Evolutionary conservation across 2,113 vertebrate species (phyloP).

Genomic region (Ondatra zibethicus): DNA sequence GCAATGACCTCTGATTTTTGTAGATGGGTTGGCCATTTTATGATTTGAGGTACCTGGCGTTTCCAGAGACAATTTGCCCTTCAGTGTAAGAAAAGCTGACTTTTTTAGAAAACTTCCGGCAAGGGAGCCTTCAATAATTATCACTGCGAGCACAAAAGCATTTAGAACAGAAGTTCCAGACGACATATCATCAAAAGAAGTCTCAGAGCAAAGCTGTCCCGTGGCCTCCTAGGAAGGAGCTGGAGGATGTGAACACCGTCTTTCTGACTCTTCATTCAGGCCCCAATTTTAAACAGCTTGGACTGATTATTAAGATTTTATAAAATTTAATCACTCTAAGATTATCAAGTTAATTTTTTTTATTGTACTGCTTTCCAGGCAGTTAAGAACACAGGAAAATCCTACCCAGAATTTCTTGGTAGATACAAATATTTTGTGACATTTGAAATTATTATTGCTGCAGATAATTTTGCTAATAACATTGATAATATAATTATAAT

Average conservation of each 20-base stretch:
- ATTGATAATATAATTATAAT: not conserved
- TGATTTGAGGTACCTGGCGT: not conserved
- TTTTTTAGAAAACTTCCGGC: not conserved
- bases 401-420: not conserved
- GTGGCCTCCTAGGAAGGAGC: not conserved
- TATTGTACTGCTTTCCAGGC: not conserved
- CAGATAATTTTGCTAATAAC: not conserved
- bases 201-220: not conserved
- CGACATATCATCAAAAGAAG: not conserved
- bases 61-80: not conserved
- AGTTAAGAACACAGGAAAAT: not conserved
- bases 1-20: constrained; percentile 22
- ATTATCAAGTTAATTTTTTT: constrained; percentile 32
- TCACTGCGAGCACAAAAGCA: not conserved
- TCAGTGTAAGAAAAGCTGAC: not conserved
- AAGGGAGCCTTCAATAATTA: not conserved
- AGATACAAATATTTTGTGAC: not conserved
- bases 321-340: not conserved
- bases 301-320: not conserved
- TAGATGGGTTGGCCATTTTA: not conserved
- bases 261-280: not conserved
- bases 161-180: constrained; percentile 15
- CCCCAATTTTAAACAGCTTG: not conserved
- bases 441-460: not conserved
- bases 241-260: not conserved